Evolutionary conservation across 35 echinoderm and acorn worm species (phyloP).

Genomic region (Apostichopus californicus): DNA sequence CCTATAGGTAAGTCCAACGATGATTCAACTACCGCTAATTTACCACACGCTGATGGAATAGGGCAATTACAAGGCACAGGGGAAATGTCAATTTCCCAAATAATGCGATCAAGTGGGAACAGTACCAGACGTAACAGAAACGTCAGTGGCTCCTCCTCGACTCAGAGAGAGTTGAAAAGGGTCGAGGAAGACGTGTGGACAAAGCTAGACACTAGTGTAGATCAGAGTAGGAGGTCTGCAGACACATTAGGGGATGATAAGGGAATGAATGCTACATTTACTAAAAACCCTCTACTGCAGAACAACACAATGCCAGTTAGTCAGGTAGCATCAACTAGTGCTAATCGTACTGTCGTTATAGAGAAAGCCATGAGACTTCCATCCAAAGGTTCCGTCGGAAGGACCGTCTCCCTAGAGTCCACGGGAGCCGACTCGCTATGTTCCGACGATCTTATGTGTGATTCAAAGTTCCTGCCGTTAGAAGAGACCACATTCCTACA

Average conservation of each 20-base stretch:
- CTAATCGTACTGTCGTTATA: not conserved
- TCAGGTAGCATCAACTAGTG: not conserved
- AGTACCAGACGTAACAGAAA: not conserved
- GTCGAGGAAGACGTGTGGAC: not conserved
- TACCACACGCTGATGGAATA: not conserved
- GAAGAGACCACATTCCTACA: slow-evolving; percentile 32
- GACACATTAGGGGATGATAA: not conserved
- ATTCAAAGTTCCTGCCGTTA: slow-evolving; percentile 7
- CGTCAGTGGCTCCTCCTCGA: not conserved
- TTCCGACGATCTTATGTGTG: slow-evolving; percentile 54
- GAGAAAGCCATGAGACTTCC: not conserved
- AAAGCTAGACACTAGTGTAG: not conserved
- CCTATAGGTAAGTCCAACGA: not conserved
- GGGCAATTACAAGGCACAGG: not conserved
- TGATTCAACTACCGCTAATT: not conserved
- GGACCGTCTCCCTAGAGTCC: slow-evolving; percentile 36
- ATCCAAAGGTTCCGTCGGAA: not conserved
- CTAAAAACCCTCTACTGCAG: not conserved
- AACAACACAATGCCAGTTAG: not conserved
- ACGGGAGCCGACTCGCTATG: not conserved
- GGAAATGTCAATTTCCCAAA: slow-evolving; percentile 27
- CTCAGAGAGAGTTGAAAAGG: not conserved
- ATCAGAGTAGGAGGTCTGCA: not conserved
- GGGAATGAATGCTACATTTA: not conserved
- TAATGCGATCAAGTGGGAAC: not conserved